These are phyloP conservation scores for Cheilosia grossa DNA, from an alignment of 2,888 invertebrate genomes.

Conservation along the genomic window DNA sequence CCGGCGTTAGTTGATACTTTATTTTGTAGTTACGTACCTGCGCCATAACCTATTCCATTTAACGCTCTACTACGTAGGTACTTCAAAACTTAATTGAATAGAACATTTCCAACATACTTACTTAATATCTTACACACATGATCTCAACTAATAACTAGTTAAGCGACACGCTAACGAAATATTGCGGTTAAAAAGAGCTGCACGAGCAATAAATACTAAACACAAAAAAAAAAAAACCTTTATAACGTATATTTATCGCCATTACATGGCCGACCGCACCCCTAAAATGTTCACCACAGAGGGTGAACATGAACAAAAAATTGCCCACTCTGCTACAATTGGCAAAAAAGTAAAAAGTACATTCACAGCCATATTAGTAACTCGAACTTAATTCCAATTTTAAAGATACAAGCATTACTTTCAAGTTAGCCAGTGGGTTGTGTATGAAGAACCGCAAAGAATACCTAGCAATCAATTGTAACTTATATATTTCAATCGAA, in stretches of 20 bases:
- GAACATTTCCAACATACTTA: too few relatives aligned
- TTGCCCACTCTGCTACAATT: neutral
- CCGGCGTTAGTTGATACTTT: too few relatives aligned
- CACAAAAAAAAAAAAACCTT: neutral
- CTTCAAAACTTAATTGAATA: too few relatives aligned
- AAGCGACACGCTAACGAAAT: neutral
- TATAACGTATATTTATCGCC: neutral
- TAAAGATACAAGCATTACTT: neutral
- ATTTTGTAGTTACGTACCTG: too few relatives aligned
- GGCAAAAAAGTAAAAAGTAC: neutral
- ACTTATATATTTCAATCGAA: constrained; percentile 10
- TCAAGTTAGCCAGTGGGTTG: neutral
- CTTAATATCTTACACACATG: too few relatives aligned
- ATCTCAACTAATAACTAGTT: too few relatives aligned
- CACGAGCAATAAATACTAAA: neutral
- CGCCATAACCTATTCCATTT: too few relatives aligned
- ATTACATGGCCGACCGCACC: neutral
- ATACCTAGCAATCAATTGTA: constrained; percentile 3
- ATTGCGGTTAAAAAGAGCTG: neutral
- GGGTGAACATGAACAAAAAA: neutral
- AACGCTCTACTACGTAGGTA: too few relatives aligned
- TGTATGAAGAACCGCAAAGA: constrained; percentile 6
- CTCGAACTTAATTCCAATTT: neutral
- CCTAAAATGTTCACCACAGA: neutral
- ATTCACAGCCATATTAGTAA: neutral